phyloP scores from a whole-genome alignment of 2,888 invertebrate species.

The Luperina nickerlii region DNA sequence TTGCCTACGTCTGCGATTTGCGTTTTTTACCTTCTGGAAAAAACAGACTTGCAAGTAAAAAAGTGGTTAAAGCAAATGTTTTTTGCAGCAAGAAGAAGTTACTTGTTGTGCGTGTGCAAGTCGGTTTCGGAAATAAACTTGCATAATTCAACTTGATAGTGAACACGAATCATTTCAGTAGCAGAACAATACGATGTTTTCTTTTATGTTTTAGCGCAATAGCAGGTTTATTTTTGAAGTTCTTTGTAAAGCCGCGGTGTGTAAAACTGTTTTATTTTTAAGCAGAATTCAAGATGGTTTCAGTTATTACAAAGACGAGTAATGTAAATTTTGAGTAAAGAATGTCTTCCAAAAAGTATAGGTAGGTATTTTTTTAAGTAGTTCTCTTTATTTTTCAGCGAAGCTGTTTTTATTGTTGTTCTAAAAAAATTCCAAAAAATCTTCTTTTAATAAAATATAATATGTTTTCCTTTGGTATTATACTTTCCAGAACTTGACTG shows the following conservation, averaged over 20 bases:
- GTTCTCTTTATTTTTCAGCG: constrained; percentile 28
- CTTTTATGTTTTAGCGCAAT: background rate
- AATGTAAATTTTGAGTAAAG: background rate
- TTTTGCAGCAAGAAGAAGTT: background rate
- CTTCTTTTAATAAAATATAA: background rate
- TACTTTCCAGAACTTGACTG: background rate
- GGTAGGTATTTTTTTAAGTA: background rate
- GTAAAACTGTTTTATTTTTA: constrained; percentile 1
- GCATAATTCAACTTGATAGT: background rate
- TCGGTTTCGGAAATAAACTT: background rate
- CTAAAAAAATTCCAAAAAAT: background rate
- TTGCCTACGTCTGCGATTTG: background rate
- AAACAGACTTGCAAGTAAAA: background rate
- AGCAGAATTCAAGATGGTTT: constrained; percentile 18
- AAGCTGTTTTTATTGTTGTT: background rate
- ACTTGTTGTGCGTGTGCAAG: background rate
- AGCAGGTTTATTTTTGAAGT: background rate
- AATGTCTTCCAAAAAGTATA: background rate
- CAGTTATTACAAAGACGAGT: constrained; percentile 12
- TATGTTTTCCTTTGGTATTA: background rate
- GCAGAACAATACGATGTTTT: constrained; percentile 13
- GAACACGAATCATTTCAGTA: constrained; percentile 12
- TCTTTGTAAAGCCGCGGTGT: background rate
- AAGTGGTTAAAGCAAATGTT: background rate
- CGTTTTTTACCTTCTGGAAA: background rate